Evolutionary conservation across 2,113 vertebrate species (phyloP).

Genomic region (Perognathus longimembris): DNA sequence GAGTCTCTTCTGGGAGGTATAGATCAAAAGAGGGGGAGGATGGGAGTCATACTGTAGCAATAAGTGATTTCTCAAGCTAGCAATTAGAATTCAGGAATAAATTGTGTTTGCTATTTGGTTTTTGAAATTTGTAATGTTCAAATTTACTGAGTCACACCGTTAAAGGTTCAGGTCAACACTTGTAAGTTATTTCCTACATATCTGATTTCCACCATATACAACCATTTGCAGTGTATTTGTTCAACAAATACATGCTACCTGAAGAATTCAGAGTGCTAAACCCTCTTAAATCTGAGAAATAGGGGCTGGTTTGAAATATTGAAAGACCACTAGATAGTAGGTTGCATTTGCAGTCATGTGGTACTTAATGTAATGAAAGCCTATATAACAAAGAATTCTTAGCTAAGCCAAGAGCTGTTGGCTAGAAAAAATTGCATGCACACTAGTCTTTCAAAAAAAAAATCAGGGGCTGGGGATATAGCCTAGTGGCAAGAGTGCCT

Average conservation of each 20-base stretch:
- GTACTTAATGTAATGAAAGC: neutral
- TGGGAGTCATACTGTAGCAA: no score
- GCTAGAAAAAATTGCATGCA: neutral
- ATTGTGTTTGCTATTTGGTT: neutral
- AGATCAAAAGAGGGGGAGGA: no score
- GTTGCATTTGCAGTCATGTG: neutral
- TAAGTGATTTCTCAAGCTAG: neutral
- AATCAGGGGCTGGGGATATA: no score
- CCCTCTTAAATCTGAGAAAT: neutral
- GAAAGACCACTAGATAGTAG: neutral
- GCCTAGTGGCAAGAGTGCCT: no score
- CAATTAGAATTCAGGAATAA: neutral
- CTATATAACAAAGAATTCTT: constrained; percentile 1
- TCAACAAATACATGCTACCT: neutral
- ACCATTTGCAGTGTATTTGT: neutral
- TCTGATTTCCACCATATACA: neutral
- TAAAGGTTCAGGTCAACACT: neutral
- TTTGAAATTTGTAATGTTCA: neutral
- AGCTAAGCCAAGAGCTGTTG: neutral
- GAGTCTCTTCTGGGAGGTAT: no score
- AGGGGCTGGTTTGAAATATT: neutral
- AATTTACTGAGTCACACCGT: no score
- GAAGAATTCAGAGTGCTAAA: neutral
- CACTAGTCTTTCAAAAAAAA: neutral
- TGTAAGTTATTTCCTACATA: neutral